Base-by-base conservation (phyloP, 2,113 vertebrate species). In the Maccullochella peelii region DNA sequence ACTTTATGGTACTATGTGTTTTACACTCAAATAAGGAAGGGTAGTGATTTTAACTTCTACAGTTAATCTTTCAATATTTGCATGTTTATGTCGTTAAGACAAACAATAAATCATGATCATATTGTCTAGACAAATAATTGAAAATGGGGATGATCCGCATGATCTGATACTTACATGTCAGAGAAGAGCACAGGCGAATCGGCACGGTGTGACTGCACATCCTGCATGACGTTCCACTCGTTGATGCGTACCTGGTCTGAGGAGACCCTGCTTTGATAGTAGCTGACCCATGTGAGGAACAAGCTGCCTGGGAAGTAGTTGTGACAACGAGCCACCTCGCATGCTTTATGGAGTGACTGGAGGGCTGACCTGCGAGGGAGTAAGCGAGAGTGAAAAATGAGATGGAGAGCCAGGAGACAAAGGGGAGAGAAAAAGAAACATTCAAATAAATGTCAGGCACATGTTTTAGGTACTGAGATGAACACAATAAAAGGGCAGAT, bases 271-370 rank as follows among this genome's bases (percentile, higher is more conserved):
- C 97, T 99, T 91, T 99, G 97, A 84, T 99, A 99, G 91, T 99
- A 99, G 95, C 97, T 98, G 92, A 99, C 96, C 98, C 98, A 99
- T 0, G 98, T 99, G 88, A 99, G 97, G 92, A 99, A 99, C 12
- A 99, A 96, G 89, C 98, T 99, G 80, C 98, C 98, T 0, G 98
- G 98, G 91, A 99, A 99, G 93, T 99, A 99, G 87, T 99, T 99
- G 94, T 99, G 96, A 92, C 96, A 96, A 79, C 98, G 96, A 65
- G 98, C 98, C 83, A 99, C 97, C 84, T 99, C 98, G 25, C 98
- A 99, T 40, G 98, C 98, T 89, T 99, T 99, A 87, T 99, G 98
- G 47, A 99, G 96, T 61, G 98, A 99, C 94, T 99, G 98, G 63
- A 99, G 88, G 11, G 98, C 97, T 74, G 98, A 98, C 98, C 98